Evolutionary conservation across 2,113 vertebrate genomes (phyloP).

Genomic region (Piprites chloris): DNA sequence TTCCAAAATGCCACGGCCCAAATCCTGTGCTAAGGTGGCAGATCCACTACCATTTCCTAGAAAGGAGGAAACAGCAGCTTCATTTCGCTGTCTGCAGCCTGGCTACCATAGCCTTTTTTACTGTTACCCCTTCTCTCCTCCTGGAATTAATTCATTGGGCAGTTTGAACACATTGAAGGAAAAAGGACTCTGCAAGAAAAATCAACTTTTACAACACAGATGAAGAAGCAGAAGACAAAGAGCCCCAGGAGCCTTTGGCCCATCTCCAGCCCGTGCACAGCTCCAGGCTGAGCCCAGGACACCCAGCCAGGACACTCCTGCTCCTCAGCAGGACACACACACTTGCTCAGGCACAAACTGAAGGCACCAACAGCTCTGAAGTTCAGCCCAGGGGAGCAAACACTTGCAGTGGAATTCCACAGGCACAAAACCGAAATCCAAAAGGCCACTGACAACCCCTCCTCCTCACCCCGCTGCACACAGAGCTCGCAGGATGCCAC

Average conservation of each 20-base stretch:
- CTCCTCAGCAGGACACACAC: not conserved
- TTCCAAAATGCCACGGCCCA: accelerated
- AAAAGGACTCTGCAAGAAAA: not conserved
- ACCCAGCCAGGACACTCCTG: not conserved
- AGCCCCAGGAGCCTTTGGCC: not conserved
- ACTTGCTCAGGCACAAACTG: not conserved
- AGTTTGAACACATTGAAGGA: not conserved
- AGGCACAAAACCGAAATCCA: not conserved
- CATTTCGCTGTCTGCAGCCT: not conserved
- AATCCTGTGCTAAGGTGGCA: not conserved
- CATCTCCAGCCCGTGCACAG: accelerated
- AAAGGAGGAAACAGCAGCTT: not conserved
- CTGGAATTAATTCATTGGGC: not conserved
- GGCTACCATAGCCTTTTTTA: not conserved
- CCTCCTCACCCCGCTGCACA: not conserved
- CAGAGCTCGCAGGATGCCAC: not conserved
- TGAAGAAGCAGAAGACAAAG: not conserved
- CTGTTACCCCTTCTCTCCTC: not conserved
- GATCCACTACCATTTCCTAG: not conserved
- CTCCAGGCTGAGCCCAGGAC: not conserved
- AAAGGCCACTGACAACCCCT: not conserved
- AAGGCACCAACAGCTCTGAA: not conserved
- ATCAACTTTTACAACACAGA: not conserved
- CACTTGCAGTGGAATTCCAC: accelerated
- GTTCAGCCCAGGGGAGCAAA: not conserved